phyloP scores from a whole-genome alignment of 2,888 invertebrate genomes.

The Ornithoptera alexandrae region DNA sequence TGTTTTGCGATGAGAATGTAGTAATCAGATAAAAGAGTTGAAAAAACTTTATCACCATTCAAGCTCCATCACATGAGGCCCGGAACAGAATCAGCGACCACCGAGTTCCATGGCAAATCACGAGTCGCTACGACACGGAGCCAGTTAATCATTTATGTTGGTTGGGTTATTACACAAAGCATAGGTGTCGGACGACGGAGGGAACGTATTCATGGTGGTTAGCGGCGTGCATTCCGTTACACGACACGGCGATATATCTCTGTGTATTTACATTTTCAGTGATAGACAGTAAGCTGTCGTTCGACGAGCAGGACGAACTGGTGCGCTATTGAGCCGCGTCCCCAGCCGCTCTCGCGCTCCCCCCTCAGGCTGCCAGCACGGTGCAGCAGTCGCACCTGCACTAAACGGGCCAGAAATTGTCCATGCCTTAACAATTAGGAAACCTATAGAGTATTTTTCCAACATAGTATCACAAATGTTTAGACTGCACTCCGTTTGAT shows the following conservation, averaged over 20 bases:
- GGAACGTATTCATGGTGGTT: too few species aligned
- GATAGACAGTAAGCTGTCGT: conserved; percentile 76
- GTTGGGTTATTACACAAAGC: too few species aligned
- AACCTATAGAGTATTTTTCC: conserved; percentile 33
- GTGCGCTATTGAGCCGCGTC: conserved; percentile 60
- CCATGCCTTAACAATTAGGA: conserved; percentile 1
- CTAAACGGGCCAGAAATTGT: conserved; percentile 23
- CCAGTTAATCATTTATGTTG: too few species aligned
- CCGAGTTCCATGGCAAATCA: too few species aligned
- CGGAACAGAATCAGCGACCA: too few species aligned
- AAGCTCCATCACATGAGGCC: too few species aligned
- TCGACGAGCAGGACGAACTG: conserved; percentile 65
- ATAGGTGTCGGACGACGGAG: too few species aligned
- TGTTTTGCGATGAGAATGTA: too few species aligned
- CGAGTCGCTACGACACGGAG: too few species aligned
- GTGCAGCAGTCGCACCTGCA: conserved; percentile 27
- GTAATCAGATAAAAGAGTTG: too few species aligned
- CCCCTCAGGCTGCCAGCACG: conserved; percentile 13
- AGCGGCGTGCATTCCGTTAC: too few species aligned
- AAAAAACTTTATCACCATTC: too few species aligned
- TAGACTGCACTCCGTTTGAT: conserved; percentile 1
- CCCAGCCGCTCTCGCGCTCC: conserved; percentile 3
- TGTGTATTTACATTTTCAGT: conserved; percentile 47
- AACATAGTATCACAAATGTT: conserved; percentile 15
- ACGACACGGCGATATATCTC: neutral